A percentile compares a stretch with the other conserved stretches of the same genome.
These are phyloP conservation scores for Lepas anatifera DNA, from an alignment of 2,888 invertebrate genomes.

Conservation along the genomic window DNA sequence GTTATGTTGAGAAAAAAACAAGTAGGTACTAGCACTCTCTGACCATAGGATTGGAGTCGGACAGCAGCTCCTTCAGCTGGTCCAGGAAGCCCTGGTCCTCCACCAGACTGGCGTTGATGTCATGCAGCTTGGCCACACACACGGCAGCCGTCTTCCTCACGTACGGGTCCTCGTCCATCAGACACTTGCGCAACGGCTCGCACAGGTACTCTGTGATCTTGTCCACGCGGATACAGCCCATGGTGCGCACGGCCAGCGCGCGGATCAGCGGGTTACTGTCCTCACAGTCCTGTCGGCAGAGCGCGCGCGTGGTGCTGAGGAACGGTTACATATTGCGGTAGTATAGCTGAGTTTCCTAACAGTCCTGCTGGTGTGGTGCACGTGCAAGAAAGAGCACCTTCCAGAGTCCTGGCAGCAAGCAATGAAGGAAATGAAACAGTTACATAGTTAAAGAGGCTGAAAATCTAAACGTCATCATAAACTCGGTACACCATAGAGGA, in stretches of 20 bases:
- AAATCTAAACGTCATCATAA: no score
- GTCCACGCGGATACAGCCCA: slow-evolving; percentile 99
- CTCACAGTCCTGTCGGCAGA: slow-evolving; percentile 81
- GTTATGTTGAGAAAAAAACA: no score
- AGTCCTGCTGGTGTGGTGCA: no score
- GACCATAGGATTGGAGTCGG: slow-evolving; percentile 99
- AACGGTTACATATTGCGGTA: no score
- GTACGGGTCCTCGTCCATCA: slow-evolving; percentile 93
- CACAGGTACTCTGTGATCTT: slow-evolving; percentile 99
- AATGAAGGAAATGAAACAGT: no score
- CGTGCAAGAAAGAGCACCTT: no score
- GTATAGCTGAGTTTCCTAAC: no score
- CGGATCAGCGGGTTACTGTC: slow-evolving; percentile 98
- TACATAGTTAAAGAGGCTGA: no score
- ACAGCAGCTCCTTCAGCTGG: slow-evolving; percentile 86
- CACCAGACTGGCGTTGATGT: slow-evolving; percentile 65
- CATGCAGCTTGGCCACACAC: slow-evolving; percentile 97
- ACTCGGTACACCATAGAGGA: no score
- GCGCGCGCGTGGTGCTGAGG: no score
- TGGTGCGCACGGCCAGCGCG: slow-evolving; percentile 94
- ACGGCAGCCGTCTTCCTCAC: slow-evolving; percentile 98
- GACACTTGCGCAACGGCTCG: slow-evolving; percentile 87
- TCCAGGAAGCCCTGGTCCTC: slow-evolving; percentile 92
- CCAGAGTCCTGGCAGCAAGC: no score
- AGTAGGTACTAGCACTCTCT: no score